A percentile compares a stretch with the other conserved stretches of the same genome.
Conservation (phyloP, 2,113 vertebrate genomes). For the Muntiacus reevesi region DNA sequence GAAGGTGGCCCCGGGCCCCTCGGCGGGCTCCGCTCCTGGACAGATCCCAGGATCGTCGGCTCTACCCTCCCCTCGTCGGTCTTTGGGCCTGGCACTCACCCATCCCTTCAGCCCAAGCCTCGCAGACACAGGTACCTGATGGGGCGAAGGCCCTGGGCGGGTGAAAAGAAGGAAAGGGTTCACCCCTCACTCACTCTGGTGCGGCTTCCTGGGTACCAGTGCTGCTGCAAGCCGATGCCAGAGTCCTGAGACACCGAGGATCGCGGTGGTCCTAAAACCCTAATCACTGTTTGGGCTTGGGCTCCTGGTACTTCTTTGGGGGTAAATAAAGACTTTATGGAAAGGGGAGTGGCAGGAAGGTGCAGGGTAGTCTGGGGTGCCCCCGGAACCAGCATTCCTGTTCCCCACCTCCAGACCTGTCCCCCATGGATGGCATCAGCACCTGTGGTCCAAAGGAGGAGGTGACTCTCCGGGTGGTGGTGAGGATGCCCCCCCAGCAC, state of each 20-base stretch:
- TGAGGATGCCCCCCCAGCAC: constrained; percentile 87
- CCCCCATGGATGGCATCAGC: constrained; percentile 86
- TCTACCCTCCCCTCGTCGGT: constrained; percentile 87
- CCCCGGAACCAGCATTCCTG: neutral
- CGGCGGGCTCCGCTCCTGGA: constrained; percentile 79
- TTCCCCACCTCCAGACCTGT: constrained; percentile 79
- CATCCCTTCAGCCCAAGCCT: constrained; percentile 90
- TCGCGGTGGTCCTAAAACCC: too few relatives aligned
- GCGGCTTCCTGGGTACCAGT: neutral
- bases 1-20: constrained; percentile 87
- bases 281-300: neutral
- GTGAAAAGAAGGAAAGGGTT: neutral
- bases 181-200: neutral
- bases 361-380: neutral
- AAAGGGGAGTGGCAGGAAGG: neutral
- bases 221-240: neutral
- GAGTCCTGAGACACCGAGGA: neutral
- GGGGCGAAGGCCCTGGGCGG: neutral
- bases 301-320: neutral
- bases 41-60: constrained; percentile 84
- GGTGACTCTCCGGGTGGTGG: constrained; percentile 85
- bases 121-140: constrained; percentile 84
- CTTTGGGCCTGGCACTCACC: constrained; percentile 88
- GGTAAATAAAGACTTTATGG: neutral
- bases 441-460: constrained; percentile 85